phyloP scores from a whole-genome alignment of 1,140 invertebrate genomes.

The Drosophila leontia region DNA sequence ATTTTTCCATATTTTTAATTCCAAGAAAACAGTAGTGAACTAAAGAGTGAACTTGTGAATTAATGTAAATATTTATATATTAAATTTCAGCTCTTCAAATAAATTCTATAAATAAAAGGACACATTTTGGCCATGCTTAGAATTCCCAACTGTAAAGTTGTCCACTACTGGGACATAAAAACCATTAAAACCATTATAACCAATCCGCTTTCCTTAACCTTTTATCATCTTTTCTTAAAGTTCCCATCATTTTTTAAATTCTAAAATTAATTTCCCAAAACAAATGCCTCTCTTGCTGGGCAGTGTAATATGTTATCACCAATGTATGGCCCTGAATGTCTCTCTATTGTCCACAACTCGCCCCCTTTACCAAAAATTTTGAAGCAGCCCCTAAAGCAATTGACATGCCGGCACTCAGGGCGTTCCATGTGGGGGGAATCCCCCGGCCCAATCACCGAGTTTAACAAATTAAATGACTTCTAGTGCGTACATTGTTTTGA shows the following conservation, averaged over 20 bases:
- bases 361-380: not conserved
- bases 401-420: slow-evolving; percentile 31
- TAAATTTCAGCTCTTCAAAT: too few relatives aligned
- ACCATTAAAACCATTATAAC: too few relatives aligned
- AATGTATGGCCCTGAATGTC: slow-evolving; percentile 10
- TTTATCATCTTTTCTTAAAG: not conserved
- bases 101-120: too few relatives aligned
- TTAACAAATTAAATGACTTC: slow-evolving; percentile 85
- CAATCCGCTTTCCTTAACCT: not conserved
- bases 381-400: slow-evolving; percentile 26
- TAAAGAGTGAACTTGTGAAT: too few relatives aligned
- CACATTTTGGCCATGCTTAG: too few relatives aligned
- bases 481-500: slow-evolving; percentile 84
- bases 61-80: too few relatives aligned
- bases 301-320: slow-evolving; percentile 38
- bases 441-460: slow-evolving; percentile 63
- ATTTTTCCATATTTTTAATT: not conserved
- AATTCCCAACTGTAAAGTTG: too few relatives aligned
- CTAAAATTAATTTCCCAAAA: not conserved
- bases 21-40: too few relatives aligned
- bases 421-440: not conserved
- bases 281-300: not conserved
- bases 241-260: too few relatives aligned
- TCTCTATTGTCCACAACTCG: slow-evolving; percentile 2
- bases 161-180: too few relatives aligned